These are phyloP conservation scores for Wasmannia auropunctata DNA, from an alignment of 1,140 invertebrate genomes.

Conservation along the genomic window DNA sequence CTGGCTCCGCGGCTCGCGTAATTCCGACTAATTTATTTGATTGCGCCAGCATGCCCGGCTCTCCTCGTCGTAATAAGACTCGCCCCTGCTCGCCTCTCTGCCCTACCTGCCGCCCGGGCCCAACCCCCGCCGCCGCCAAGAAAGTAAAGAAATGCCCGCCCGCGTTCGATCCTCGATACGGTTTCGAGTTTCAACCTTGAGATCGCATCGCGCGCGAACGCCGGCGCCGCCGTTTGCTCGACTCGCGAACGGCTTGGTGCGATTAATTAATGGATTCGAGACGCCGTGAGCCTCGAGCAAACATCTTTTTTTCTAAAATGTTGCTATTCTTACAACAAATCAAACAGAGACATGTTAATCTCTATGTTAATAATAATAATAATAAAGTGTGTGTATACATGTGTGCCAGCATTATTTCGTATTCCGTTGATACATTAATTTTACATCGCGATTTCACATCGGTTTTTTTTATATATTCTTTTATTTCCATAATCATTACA, in stretches of 20 bases:
- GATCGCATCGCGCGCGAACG: conserved; percentile 6
- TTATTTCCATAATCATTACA: background rate
- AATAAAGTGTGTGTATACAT: no score
- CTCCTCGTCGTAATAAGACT: conserved; percentile 74
- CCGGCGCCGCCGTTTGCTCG: background rate
- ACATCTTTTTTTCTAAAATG: background rate
- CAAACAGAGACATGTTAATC: background rate
- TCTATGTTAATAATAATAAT: background rate
- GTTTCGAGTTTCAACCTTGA: conserved; percentile 16
- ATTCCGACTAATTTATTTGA: conserved; percentile 81
- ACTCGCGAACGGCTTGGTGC: background rate
- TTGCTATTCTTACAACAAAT: background rate
- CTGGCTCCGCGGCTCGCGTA: conserved; percentile 68
- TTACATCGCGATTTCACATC: background rate
- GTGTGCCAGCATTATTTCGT: background rate
- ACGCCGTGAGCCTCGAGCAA: background rate
- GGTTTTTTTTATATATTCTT: background rate
- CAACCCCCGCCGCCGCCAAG: background rate
- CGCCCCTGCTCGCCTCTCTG: conserved; percentile 57
- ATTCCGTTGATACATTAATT: background rate
- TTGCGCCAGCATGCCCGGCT: conserved; percentile 72
- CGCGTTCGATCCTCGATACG: conserved; percentile 33
- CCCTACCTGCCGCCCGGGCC: background rate
- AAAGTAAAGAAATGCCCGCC: conserved; percentile 17
- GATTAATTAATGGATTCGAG: background rate